Base-by-base conservation (phyloP, 2,797 vertebrate genomes). In the Psittacula echo region DNA sequence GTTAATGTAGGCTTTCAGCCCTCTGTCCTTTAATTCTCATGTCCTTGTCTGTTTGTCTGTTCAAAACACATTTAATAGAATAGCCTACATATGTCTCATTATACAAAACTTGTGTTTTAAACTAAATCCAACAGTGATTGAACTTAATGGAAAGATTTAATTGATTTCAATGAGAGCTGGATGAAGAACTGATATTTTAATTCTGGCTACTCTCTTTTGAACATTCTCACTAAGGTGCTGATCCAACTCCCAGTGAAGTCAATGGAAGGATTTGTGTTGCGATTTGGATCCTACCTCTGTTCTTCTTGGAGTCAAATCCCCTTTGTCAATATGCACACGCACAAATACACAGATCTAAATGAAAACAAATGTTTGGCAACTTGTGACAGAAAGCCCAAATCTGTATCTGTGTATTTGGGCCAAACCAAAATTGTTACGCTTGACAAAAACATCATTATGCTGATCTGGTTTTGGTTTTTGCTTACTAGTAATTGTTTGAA, bases 331-430 rank as follows among this genome's bases (percentile, higher is more conserved):
- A 91, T 27, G 76, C 78, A 93, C 95, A 94, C 0, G 11, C 86
- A 93, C 80, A 92, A 87, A 92, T 88, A 91, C 84, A 91, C 45
- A 87, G 65, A 95, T 70, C 67, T 94, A 97, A 96, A 96, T 93
- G 96, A 97, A 96, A 95, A 95, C 96, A 93, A 94, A 96, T 96
- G 94, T 97, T 96, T 96, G 93, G 87, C 92, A 96, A 56, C 72
- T 90, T 85, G 76, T 88, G 77, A 93, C 90, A 94, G 66, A 97
- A 97, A 96, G 84, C 89, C 94, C 92, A 93, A 94, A 93, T 93
- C 82, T 95, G 56, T 65, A 75, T 94, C 72, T 87, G 65, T 34
- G 44, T 51, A 48, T 94, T 94, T 96, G 85, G 70, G 92, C 89
- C 89, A 97, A 95, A 94, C 74, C 90, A 95, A 96, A 95, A 92